Percentiles rank a stretch among this genome's conserved stretches.
Evolutionary conservation across 1,140 invertebrate species (phyloP).

Genomic region (Prorops nasuta): DNA sequence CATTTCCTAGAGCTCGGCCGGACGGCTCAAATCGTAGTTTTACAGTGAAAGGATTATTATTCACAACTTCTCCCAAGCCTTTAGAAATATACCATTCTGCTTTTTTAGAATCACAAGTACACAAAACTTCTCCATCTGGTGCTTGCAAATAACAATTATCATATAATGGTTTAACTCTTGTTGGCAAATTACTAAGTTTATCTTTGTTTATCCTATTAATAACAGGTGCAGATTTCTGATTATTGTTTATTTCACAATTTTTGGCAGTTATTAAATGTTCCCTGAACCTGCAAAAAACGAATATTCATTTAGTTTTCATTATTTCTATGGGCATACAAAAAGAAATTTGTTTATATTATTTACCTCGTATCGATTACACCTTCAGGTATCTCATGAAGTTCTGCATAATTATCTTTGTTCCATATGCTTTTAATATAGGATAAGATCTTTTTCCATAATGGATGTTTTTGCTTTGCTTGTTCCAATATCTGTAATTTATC

Average conservation of each 20-base stretch:
- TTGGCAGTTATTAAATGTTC: constrained; percentile 13
- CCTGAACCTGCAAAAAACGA: constrained; percentile 33
- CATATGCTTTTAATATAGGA: constrained; percentile 37
- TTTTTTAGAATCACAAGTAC: constrained; percentile 80
- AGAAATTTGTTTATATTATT: no score
- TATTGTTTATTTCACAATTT: constrained; percentile 13
- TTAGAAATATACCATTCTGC: constrained; percentile 78
- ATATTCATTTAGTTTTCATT: constrained; percentile 8
- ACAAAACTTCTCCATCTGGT: constrained; percentile 75
- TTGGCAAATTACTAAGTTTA: constrained; percentile 40
- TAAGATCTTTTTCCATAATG: constrained; percentile 38
- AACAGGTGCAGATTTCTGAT: not conserved
- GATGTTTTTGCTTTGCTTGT: constrained; percentile 29
- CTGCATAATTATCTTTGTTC: constrained; percentile 29
- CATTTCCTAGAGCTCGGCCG: constrained; percentile 68
- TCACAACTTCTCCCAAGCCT: constrained; percentile 62
- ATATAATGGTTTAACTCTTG: constrained; percentile 69
- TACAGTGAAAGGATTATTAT: constrained; percentile 72
- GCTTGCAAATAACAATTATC: constrained; percentile 78
- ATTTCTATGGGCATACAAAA: constrained; percentile 5
- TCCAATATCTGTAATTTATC: constrained; percentile 38
- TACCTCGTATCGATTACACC: constrained; percentile 44
- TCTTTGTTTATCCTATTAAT: constrained; percentile 17
- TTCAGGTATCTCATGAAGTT: constrained; percentile 34
- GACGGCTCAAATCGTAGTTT: constrained; percentile 79